phyloP scores from a whole-genome alignment of 2,888 invertebrate species.

The Dione vanillae region DNA sequence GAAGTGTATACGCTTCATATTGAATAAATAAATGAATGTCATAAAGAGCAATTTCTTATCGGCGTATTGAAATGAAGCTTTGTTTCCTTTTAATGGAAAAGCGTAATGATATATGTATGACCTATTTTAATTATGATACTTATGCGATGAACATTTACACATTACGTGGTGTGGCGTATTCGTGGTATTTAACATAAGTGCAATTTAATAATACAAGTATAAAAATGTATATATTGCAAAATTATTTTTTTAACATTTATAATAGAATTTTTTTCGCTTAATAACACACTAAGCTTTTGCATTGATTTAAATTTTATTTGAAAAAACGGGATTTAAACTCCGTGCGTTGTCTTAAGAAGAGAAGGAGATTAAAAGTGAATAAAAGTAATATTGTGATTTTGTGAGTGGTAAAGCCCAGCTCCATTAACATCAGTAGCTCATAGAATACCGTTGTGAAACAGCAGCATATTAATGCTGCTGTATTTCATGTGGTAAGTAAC shows the following conservation, averaged over 20 bases:
- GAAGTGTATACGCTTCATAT: not conserved
- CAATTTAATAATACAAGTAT: not conserved
- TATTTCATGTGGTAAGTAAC: too few species aligned
- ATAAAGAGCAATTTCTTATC: not conserved
- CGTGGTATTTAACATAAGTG: not conserved
- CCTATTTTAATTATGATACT: not conserved
- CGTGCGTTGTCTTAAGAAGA: too few species aligned
- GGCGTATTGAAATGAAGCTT: not conserved
- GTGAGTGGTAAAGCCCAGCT: too few species aligned
- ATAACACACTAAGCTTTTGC: not conserved
- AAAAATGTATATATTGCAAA: not conserved
- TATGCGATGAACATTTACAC: slow-evolving; percentile 1
- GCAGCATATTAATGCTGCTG: too few species aligned
- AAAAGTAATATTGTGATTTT: too few species aligned
- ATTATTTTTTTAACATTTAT: too few species aligned
- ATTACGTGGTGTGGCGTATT: not conserved
- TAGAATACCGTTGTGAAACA: too few species aligned
- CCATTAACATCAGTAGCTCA: too few species aligned
- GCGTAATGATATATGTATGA: not conserved
- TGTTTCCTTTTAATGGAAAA: not conserved
- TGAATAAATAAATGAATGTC: not conserved
- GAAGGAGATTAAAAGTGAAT: too few species aligned
- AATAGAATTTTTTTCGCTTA: not conserved
- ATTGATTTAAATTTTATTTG: too few species aligned
- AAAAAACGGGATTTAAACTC: too few species aligned